Base-by-base conservation (phyloP, 2,888 invertebrate species). In the Lymantria monacha region DNA sequence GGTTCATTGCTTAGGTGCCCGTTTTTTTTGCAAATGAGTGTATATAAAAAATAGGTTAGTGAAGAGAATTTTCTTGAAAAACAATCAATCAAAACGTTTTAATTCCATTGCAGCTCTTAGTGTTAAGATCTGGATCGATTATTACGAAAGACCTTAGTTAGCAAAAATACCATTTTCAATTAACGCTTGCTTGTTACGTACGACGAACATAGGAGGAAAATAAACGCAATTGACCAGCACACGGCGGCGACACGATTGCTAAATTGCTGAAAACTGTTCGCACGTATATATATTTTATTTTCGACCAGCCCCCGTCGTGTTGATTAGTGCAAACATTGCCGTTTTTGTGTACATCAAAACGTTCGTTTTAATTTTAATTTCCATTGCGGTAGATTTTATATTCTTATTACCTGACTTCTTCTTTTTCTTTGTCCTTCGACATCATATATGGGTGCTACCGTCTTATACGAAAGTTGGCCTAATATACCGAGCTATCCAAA, bases 141-240 rank as follows among this genome's bases (percentile, higher is more conserved):
- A 74, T 61, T 56, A 52, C 69, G 59, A 65, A 68, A 57, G 58
- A 58, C 45, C 79, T 81, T 83, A 83, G 77, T 75, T 80, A 79
- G 72, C 76, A 80, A 83, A 86, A 86, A 84, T 76, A 69, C 78
- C 76, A 70, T 78, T 85, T 89, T 85, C 87, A 90, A 90, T 90
- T 90, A 90, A 81, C 79, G 72, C 56, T 61, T 68, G 77, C 87
- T 86, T 90, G 89, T 88, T 80, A 76, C 67, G 58, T 60, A 62
- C 67, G 66, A 63, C 59, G 66, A 69, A 81, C 79, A 75, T 66
- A 64, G 70, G 59, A 66, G 65, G 61, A 57, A 66, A 41, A 63
- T 57, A 55, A 61, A 58, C 58, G 66, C 71, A 81, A 87, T 82
- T 84, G 79, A 76, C 79, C 67, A 55, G 68, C 64, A 62, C 57